Conservation (phyloP, 2,113 vertebrate genomes). For the Spermophilus dauricus region DNA sequence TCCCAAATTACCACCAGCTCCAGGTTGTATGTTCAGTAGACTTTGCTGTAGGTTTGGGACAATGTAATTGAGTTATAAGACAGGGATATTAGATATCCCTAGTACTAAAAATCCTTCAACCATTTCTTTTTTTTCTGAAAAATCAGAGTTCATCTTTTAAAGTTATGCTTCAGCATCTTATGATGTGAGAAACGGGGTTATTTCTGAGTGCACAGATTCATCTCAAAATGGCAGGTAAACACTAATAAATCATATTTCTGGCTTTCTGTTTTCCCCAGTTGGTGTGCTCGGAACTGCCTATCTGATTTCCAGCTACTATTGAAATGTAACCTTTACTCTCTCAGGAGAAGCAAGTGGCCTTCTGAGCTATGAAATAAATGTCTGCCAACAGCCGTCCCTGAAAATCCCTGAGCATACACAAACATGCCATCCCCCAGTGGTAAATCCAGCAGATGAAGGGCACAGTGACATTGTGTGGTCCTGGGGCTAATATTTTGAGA, state of each 20-base stretch:
- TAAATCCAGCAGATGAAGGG: not conserved
- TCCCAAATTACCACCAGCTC: not conserved
- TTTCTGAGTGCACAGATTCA: constrained; percentile 47
- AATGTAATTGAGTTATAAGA: not conserved
- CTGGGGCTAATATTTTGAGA: not conserved
- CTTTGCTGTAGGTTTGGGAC: not conserved
- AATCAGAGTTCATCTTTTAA: not conserved
- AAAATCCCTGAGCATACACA: not conserved
- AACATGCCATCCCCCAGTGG: not conserved
- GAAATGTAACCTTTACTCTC: constrained; percentile 26
- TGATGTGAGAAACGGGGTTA: not conserved
- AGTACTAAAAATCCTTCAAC: not conserved
- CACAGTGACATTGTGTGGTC: not conserved
- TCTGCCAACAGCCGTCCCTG: not conserved
- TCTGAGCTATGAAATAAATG: not conserved
- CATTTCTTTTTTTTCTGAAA: not conserved
- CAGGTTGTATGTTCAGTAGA: not conserved
- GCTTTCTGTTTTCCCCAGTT: not conserved
- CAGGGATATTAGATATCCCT: not conserved
- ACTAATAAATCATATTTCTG: constrained; percentile 44
- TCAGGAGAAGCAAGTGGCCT: not conserved
- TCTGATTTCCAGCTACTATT: constrained; percentile 36
- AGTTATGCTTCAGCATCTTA: not conserved
- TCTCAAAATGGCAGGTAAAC: not conserved
- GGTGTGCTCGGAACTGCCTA: not conserved